Evolutionary conservation across 1,140 invertebrate genomes (phyloP), one percentile per base, ranked within the genome.

Genomic region (Papilio helenus): DNA sequence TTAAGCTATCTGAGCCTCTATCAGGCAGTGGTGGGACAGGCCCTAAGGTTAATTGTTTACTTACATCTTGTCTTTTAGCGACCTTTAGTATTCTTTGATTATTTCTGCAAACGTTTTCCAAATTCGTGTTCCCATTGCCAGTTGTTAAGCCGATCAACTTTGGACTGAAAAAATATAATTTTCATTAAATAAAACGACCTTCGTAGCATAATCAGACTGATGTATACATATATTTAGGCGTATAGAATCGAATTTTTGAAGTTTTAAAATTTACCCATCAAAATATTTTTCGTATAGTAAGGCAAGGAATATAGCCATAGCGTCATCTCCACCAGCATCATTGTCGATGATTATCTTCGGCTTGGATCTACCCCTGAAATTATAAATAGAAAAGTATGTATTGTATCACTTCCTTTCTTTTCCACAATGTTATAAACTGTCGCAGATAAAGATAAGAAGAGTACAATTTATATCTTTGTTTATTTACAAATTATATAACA

Each of bases 281-380:
- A 82, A 88, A 80, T 93, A 80, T 76, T 90, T 90, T 71, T 93
- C 91, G 61, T 90, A 89, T 5, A 92, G 71, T 14, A 91, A 65
- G 10, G 89, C 86, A 20, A 92, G 72, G 58, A 93, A 92, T 83
- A 93, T 92, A 4, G 91, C 92, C 87, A 92, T 89, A 1, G 92
- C 91, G 71, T 93, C 92, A 49, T 93, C 92, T 0, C 86, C 90
- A 1, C 92, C 91, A 0, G 92, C 91, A 72, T 93, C 92, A 78
- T 93, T 92, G 80, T 93, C 92, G 39, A 93, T 92, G 0, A 93
- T 74, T 46, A 93, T 78, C 74, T 87, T 90, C 9, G 82, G 61
- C 44, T 18, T 84, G n/a, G 0, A 78, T 73, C 20, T 84, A 49
- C 10, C 46, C 44, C 85, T 87, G 82, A 72, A 82, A 84, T 51